phyloP scores from a whole-genome alignment of 2,113 vertebrate species.

The Stictonetta naevosa region DNA sequence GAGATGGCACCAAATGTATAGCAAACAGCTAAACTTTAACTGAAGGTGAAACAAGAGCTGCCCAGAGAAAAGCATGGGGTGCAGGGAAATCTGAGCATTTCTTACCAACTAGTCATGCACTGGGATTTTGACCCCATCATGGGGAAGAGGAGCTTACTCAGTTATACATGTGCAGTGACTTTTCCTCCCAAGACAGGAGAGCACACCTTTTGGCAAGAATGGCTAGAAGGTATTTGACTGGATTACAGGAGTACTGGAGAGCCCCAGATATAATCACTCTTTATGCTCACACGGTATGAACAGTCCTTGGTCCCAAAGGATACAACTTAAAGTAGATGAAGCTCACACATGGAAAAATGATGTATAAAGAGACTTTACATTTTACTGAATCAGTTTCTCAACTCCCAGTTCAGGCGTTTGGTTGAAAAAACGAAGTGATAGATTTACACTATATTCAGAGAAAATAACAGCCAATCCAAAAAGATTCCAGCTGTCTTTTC shows the following conservation, averaged over 20 bases:
- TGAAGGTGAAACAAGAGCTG: neutral
- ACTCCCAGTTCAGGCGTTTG: neutral
- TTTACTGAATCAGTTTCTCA: conserved; percentile 15
- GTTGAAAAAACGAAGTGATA: conserved; percentile 8
- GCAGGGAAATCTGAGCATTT: neutral
- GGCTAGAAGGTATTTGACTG: neutral
- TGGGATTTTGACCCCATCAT: neutral
- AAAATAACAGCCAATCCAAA: conserved; percentile 48
- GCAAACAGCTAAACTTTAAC: conserved; percentile 15
- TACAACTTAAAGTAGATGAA: conserved; percentile 28
- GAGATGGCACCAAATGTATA: neutral
- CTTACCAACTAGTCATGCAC: neutral
- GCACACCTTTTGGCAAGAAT: neutral
- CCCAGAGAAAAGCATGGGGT: neutral
- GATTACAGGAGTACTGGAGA: neutral
- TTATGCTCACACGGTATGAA: neutral
- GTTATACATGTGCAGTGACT: neutral
- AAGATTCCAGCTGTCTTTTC: conserved; percentile 44
- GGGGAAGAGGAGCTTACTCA: neutral
- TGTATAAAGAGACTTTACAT: neutral
- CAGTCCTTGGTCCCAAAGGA: conserved; percentile 14
- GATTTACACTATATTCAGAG: conserved; percentile 38
- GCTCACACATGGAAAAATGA: neutral
- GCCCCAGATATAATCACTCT: neutral
- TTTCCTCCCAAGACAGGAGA: neutral